Percentiles rank a stretch among this genome's conserved stretches.
phyloP scores from a whole-genome alignment of 2,113 vertebrate genomes.

The Chrysochloris asiatica region DNA sequence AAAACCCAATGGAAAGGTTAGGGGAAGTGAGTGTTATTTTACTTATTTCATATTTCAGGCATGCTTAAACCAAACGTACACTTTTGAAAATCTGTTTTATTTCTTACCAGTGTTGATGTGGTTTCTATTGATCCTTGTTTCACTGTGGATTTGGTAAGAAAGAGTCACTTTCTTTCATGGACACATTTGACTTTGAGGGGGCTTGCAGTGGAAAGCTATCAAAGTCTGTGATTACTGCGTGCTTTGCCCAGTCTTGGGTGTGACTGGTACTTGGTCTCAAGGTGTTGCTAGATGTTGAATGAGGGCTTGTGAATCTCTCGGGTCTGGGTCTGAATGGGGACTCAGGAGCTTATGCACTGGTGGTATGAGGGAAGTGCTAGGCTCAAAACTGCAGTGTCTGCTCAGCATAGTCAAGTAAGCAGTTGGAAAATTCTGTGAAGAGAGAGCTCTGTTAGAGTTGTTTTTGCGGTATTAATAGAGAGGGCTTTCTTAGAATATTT shows the following conservation, averaged over 20 bases:
- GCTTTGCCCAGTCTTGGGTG: background rate
- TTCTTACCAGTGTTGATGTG: conserved; percentile 31
- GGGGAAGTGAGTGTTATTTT: background rate
- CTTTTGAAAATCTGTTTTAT: conserved; percentile 31
- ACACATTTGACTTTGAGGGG: conserved; percentile 8
- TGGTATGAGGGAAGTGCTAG: background rate
- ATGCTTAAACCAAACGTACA: background rate
- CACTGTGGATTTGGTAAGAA: conserved; percentile 24
- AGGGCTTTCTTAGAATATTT: conserved; percentile 26
- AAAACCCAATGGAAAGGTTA: conserved; percentile 19
- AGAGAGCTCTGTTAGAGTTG: background rate
- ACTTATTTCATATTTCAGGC: conserved; percentile 49
- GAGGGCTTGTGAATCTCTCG: background rate
- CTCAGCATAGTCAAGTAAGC: background rate
- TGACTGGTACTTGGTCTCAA: background rate
- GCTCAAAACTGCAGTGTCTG: background rate
- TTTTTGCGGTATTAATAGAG: conserved; percentile 9
- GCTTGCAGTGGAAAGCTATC: conserved; percentile 24
- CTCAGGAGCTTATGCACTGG: background rate
- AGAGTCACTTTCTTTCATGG: conserved; percentile 35
- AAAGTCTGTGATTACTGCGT: conserved; percentile 1
- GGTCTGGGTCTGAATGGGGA: background rate
- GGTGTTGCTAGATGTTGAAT: background rate
- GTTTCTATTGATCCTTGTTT: conserved; percentile 34
- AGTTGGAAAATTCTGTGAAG: background rate